These are phyloP conservation scores for Chlorodrepanis virens DNA, from an alignment of 2,113 vertebrate species.

Conservation along the genomic window DNA sequence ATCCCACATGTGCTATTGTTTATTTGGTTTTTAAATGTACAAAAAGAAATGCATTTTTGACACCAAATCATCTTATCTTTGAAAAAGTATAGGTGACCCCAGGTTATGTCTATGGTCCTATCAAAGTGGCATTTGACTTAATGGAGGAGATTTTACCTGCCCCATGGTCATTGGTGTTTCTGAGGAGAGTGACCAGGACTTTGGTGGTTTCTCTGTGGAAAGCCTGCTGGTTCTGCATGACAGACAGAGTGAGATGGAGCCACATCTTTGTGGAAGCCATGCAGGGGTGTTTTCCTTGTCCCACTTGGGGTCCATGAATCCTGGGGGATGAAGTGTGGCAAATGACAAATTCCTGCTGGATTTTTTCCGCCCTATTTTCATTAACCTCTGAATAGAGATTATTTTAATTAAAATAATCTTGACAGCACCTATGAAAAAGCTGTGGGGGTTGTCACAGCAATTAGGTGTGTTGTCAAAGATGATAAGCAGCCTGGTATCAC, in stretches of 20 bases:
- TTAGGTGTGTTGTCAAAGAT: conserved; percentile 53
- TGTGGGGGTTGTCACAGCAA: conserved; percentile 16
- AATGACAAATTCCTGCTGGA: not conserved
- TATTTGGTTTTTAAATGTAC: not conserved
- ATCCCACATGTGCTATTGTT: not conserved
- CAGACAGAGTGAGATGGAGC: not conserved
- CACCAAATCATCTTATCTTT: not conserved
- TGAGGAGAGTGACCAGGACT: not conserved
- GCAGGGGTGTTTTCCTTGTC: not conserved
- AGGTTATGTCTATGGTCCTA: not conserved
- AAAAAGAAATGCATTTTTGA: not conserved
- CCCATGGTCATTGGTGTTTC: not conserved
- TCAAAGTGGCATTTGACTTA: not conserved
- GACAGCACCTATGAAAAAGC: conserved; percentile 31
- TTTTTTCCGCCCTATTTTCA: conserved; percentile 2
- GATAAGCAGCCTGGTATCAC: conserved; percentile 23
- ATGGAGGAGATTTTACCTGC: not conserved
- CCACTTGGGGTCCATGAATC: not conserved
- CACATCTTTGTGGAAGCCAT: rapidly evolving
- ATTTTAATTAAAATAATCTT: conserved; percentile 48
- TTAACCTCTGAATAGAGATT: conserved; percentile 36
- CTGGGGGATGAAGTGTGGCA: not conserved
- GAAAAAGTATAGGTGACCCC: not conserved
- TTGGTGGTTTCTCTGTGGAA: not conserved
- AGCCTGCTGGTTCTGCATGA: not conserved